Conservation (phyloP, 2,797 vertebrate species). For the Eulemur mongoz region DNA sequence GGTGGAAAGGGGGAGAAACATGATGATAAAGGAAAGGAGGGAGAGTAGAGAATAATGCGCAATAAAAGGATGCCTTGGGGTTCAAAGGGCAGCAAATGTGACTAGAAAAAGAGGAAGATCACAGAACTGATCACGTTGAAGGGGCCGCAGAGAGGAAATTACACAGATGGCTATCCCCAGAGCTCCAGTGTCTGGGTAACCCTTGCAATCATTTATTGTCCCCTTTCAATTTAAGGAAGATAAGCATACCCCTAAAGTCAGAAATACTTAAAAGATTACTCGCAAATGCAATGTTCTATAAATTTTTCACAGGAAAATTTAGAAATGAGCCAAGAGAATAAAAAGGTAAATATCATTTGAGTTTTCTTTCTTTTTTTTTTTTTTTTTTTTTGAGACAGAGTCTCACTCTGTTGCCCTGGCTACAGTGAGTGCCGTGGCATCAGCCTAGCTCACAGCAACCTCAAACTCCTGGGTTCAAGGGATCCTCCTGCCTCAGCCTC, state of each 20-base stretch:
- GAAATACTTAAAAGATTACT: conserved; percentile 15
- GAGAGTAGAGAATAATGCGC: neutral
- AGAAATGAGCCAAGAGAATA: neutral
- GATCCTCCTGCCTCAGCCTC: too few species aligned
- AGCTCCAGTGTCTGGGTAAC: conserved; percentile 1
- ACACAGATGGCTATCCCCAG: neutral
- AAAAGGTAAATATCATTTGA: neutral
- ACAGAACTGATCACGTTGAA: neutral
- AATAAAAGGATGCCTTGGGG: neutral
- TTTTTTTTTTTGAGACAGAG: too few species aligned
- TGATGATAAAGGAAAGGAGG: neutral
- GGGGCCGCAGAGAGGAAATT: neutral
- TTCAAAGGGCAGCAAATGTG: neutral
- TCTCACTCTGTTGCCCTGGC: too few species aligned
- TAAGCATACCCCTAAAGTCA: neutral
- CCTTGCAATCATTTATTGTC: neutral
- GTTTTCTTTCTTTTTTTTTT: neutral
- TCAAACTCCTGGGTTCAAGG: too few species aligned
- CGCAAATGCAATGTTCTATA: neutral
- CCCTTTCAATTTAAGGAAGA: neutral
- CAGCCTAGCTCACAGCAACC: too few species aligned
- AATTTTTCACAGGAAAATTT: neutral
- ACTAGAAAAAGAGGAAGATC: neutral
- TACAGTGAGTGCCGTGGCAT: too few species aligned
- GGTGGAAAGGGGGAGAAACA: neutral